Base-by-base conservation (phyloP, 2,113 vertebrate species). In the Dicerorhinus sumatrensis region DNA sequence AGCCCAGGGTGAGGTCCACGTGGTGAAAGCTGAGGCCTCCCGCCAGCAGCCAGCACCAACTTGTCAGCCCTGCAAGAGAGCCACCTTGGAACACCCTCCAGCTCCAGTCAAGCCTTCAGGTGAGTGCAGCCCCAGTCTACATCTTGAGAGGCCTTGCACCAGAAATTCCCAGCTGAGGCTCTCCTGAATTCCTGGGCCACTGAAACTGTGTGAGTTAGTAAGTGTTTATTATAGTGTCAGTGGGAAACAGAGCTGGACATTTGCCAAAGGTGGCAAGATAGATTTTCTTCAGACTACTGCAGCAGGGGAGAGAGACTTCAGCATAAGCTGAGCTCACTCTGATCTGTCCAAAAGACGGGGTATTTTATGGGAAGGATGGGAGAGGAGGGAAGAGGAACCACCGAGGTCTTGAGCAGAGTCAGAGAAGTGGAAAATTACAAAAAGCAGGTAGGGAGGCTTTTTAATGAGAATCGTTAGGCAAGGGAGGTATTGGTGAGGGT, bases 1-100 rank as follows among this genome's bases (percentile, higher is more conserved):
- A 29, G 80, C 62, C 3, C 69, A 62, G 18, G 51, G 2, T 3
- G 2, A 94, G 51, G 51, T 4, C 42, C 48, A 1, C 8, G 0
- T 1, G 18, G 27, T 58, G 33, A 27, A 51, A 16, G 17, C 56
- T 0, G 25, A 51, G n/a, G 33, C 17, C 46, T 75, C 46, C 48
- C 7, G 0, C 20, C 58, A 5, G 13, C 2, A 70, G 76, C 63
- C 54, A 31, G 83, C 33, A 4, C 42, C 42, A 31, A 2, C 17
- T 6, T 9, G 2, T 27, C 60, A 48, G 67, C 42, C 51, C 27
- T 11, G 39, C 1, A 0, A 51, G 14, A 6, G 17, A 39, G 3
- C 39, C 60, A 9, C 36, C 17, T 13, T 6, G 27, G 62, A 70
- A 60, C 16, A 58, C 8, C 31, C 60, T 16, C 5, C 42, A 39